Evolutionary conservation across 2,113 vertebrate genomes (phyloP).

Genomic region (Actinemys pallida): DNA sequence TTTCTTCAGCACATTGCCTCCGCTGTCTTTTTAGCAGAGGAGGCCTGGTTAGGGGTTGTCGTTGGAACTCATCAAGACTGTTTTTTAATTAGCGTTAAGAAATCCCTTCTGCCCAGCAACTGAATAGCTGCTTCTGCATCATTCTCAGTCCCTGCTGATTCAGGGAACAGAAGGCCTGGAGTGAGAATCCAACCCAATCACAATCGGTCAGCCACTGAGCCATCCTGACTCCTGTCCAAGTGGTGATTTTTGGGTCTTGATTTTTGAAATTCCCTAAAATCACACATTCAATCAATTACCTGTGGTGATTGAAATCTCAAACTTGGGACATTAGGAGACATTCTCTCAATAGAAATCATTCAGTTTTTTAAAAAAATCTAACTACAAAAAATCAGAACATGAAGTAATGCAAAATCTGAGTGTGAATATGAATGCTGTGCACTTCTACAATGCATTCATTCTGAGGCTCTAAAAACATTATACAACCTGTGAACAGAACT

Average conservation of each 20-base stretch:
- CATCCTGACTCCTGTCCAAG: slow-evolving; percentile 1
- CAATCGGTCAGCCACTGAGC: not conserved
- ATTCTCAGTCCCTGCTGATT: slow-evolving; percentile 47
- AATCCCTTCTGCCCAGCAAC: slow-evolving; percentile 59
- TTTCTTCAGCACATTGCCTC: slow-evolving; percentile 55
- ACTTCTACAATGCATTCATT: too few species aligned
- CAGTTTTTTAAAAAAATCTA: too few species aligned
- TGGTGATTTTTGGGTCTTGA: not conserved
- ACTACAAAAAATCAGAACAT: too few species aligned
- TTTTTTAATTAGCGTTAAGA: slow-evolving; percentile 65
- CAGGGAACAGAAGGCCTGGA: slow-evolving; percentile 55
- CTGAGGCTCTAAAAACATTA: too few species aligned
- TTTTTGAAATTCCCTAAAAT: not conserved
- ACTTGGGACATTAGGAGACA: not conserved
- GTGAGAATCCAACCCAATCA: slow-evolving; percentile 35
- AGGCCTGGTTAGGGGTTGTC: slow-evolving; percentile 44
- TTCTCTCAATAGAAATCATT: too few species aligned
- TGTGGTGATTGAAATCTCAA: not conserved
- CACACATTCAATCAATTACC: not conserved
- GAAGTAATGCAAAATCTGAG: too few species aligned
- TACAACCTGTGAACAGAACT: not conserved
- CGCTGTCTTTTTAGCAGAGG: slow-evolving; percentile 38
- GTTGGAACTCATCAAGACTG: slow-evolving; percentile 57
- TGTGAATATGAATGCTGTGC: too few species aligned
- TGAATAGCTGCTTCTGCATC: slow-evolving; percentile 49